Evolutionary conservation across 2,113 vertebrate species (phyloP).

Genomic region (Poeciliopsis prolifica): DNA sequence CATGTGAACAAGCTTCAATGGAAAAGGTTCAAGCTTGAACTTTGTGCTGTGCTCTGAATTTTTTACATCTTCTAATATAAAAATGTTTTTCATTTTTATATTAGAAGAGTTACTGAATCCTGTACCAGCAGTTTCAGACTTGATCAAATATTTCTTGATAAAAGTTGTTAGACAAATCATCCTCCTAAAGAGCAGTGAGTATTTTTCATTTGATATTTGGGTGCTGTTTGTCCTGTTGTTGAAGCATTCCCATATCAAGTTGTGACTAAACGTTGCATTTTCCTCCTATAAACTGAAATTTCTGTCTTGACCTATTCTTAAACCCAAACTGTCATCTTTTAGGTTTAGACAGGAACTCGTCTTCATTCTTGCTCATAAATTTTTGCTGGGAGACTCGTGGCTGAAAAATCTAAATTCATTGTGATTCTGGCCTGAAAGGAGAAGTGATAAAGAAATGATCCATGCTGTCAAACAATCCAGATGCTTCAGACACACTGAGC

Average conservation of each 20-base stretch:
- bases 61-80: too few relatives aligned
- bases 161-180: neutral
- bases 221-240: neutral
- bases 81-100: too few relatives aligned
- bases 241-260: neutral
- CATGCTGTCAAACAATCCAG: slow-evolving; percentile 22
- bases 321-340: neutral
- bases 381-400: neutral
- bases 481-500: slow-evolving; percentile 9
- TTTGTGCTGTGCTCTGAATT: too few relatives aligned
- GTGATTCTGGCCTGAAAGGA: neutral
- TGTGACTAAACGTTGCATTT: neutral
- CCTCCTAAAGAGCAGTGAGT: neutral
- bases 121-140: too few relatives aligned
- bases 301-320: neutral
- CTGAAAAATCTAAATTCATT: neutral
- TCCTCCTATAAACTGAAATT: neutral
- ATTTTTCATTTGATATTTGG: neutral
- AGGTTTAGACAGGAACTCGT: neutral
- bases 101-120: too few relatives aligned
- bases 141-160: neutral
- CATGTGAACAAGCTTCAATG: too few relatives aligned
- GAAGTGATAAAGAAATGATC: slow-evolving; percentile 14
- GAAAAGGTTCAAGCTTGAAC: too few relatives aligned
- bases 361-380: neutral